phyloP scores from a whole-genome alignment of 2,888 invertebrate species.

The Callimorpha dominula region DNA sequence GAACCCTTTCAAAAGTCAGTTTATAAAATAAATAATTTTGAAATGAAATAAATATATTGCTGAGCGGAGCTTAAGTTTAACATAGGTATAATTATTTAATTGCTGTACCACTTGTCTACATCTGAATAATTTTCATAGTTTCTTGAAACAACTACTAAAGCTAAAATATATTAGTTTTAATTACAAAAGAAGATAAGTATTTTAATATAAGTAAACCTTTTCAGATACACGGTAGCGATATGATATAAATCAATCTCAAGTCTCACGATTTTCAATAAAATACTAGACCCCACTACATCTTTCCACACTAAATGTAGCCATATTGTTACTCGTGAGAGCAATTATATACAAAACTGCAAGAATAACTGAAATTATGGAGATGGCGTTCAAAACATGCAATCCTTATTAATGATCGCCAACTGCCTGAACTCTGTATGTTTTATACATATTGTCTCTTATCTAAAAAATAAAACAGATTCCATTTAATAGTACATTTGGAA shows the following conservation, averaged over 20 bases:
- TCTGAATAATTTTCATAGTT: not conserved
- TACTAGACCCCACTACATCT: conserved; percentile 54
- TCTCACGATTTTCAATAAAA: conserved; percentile 46
- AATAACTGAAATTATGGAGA: conserved; percentile 69
- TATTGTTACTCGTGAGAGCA: conserved; percentile 63
- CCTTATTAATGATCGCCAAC: conserved; percentile 77
- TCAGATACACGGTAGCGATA: conserved; percentile 5
- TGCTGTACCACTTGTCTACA: conserved; percentile 11
- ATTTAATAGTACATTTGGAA: conserved; percentile 62
- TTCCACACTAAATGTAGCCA: conserved; percentile 56
- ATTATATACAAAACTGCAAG: conserved; percentile 63
- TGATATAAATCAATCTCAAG: conserved; percentile 46
- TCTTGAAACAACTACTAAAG: no score
- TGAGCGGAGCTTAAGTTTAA: not conserved
- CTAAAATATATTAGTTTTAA: no score
- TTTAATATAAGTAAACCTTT: not conserved
- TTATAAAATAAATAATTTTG: not conserved
- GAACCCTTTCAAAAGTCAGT: not conserved
- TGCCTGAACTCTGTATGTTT: conserved; percentile 73
- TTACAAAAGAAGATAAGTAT: no score
- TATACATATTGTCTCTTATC: conserved; percentile 71
- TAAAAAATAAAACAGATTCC: conserved; percentile 63
- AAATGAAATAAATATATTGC: not conserved
- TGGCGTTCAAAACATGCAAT: conserved; percentile 59
- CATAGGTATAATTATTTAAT: not conserved